Evolutionary conservation across 2,888 invertebrate species (phyloP), one percentile per base, ranked within the genome.

Genomic region (Amphipoea lucens): DNA sequence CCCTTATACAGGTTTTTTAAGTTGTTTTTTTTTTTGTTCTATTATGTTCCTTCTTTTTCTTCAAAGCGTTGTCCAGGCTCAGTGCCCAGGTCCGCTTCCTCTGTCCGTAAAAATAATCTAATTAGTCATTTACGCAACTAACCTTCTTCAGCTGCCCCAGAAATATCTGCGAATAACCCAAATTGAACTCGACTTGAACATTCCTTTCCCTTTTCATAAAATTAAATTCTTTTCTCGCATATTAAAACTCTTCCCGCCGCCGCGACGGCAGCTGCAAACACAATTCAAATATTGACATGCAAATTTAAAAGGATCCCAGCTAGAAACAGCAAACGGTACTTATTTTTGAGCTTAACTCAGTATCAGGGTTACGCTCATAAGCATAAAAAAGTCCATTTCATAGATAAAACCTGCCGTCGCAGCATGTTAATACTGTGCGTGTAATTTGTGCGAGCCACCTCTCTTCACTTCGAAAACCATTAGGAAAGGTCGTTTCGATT

Each of bases 1-100:
- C 95, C 92, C 97, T 98, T 82, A 98, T 98, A 94, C 97, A 98
- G 98, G 98, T 98, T 97, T 96, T 95, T 91, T 88, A 78, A 88
- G 65, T 87, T 82, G n/a, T 9, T 81, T 83, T 92, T 91, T 89
- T 90, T 90, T 92, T 92, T 88, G 68, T 90, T 82, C 78, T 74
- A 90, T 85, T 87, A 90, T 88, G 51, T 83, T 88, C 57, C 9
- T 74, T 63, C 14, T 76, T 65, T 9, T 48, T 66, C 42, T 76
- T 76, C 60, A 54, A 72, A 69, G 42, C 51, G 23, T 40, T 65
- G 54, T 62, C 62, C 71, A 70, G 65, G 29, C 23, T 42, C 60
- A 40, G 20, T 17, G 42, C 68, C 54, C 14, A 40, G 48, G 29
- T 54, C 60, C 12, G 40, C 76, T 66, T 60, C 7, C 36, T 72